Conservation (phyloP, 2,797 vertebrate genomes). For the Dendrocincla fuliginosa region DNA sequence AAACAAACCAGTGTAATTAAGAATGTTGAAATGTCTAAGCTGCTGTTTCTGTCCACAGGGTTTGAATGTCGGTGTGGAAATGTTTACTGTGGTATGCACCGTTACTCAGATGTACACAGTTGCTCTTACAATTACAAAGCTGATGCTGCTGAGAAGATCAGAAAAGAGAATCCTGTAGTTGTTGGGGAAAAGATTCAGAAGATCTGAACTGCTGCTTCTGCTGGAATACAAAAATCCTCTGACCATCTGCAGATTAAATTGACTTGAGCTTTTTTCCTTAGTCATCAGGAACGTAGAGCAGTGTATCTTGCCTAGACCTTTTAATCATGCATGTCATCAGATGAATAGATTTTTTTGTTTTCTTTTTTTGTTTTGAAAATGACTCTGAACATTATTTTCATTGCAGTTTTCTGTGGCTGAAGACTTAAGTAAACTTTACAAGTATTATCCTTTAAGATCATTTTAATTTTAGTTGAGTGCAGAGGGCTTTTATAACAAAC, state of each 20-base stretch:
- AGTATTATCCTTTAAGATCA: conserved; percentile 82
- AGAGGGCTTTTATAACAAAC: conserved; percentile 80
- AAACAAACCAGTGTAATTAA: neutral
- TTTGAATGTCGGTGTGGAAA: conserved; percentile 90
- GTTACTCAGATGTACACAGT: conserved; percentile 89
- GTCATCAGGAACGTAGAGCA: conserved; percentile 77
- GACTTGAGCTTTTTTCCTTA: conserved; percentile 80
- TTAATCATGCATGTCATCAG: conserved; percentile 84
- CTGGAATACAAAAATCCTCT: conserved; percentile 78
- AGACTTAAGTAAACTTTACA: conserved; percentile 79
- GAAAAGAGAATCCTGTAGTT: conserved; percentile 91
- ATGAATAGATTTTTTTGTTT: conserved; percentile 74
- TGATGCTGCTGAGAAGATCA: conserved; percentile 89
- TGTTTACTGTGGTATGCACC: conserved; percentile 86
- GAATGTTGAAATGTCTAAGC: neutral
- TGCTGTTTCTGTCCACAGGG: conserved; percentile 73
- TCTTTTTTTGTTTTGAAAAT: conserved; percentile 73
- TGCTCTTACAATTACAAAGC: conserved; percentile 92
- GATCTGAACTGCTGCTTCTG: conserved; percentile 83
- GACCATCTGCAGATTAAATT: conserved; percentile 79
- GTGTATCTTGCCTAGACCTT: conserved; percentile 77
- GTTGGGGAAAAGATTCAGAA: conserved; percentile 91
- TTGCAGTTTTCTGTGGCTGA: conserved; percentile 79
- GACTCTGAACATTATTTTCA: conserved; percentile 79
- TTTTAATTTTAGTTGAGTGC: conserved; percentile 82